A percentile compares a stretch with the other conserved stretches of the same genome.
Conservation (phyloP, 2,797 vertebrate species). For the Bradypus variegatus region DNA sequence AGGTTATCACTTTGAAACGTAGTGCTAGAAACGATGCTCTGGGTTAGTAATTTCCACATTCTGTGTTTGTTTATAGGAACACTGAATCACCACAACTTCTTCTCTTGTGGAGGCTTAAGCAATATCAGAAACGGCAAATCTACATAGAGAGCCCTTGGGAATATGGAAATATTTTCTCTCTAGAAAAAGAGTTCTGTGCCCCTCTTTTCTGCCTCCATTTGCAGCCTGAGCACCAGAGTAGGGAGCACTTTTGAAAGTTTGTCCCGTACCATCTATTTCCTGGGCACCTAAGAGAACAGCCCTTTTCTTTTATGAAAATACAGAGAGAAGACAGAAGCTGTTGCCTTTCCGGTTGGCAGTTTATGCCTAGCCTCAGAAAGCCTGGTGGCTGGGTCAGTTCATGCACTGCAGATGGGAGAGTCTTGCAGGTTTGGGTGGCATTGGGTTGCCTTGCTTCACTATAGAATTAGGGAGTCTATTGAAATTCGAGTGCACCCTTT, state of each 20-base stretch:
- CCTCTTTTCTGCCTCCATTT: not conserved
- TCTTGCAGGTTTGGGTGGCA: not conserved
- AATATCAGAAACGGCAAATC: not conserved
- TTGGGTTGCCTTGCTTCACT: conserved; percentile 19
- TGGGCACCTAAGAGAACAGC: conserved; percentile 24
- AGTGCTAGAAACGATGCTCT: conserved; percentile 22
- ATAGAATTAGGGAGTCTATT: conserved; percentile 46
- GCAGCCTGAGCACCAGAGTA: not conserved
- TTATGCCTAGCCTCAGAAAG: not conserved
- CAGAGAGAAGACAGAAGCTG: not conserved
- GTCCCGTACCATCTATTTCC: conserved; percentile 14
- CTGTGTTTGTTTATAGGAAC: conserved; percentile 14
- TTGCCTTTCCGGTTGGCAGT: not conserved
- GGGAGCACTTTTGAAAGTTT: conserved; percentile 35
- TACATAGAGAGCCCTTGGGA: not conserved
- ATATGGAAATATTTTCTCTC: conserved; percentile 8
- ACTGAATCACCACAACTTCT: not conserved
- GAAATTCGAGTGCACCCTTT: conserved; percentile 51
- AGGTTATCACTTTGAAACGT: not conserved
- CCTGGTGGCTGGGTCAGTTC: not conserved
- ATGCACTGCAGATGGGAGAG: not conserved
- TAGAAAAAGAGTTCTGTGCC: not conserved
- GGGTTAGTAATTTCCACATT: conserved; percentile 3
- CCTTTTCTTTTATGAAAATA: conserved; percentile 19
- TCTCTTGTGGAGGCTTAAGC: not conserved